These are phyloP conservation scores for Petaurus breviceps DNA, from an alignment of 2,113 vertebrate genomes.

Conservation along the genomic window DNA sequence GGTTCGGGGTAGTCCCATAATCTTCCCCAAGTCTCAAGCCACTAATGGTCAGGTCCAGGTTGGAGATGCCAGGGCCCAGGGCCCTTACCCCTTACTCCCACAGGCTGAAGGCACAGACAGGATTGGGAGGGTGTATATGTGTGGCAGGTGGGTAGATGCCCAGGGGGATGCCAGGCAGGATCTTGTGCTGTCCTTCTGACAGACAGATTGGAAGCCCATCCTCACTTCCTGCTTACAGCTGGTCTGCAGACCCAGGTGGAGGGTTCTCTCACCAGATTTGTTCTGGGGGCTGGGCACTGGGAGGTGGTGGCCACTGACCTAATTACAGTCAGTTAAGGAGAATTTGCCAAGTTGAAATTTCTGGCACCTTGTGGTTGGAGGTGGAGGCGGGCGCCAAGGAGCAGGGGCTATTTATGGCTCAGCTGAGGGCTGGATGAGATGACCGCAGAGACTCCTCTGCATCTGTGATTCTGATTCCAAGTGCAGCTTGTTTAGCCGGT, in stretches of 20 bases:
- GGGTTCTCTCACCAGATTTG: background rate
- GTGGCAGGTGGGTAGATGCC: background rate
- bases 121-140: too few relatives aligned
- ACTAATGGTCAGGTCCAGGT: background rate
- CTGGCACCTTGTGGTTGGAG: fast-evolving
- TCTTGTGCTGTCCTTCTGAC: background rate
- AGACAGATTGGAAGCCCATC: background rate
- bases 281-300: background rate
- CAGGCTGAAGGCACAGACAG: background rate
- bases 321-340: background rate
- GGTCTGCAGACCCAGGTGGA: background rate
- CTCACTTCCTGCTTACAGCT: background rate
- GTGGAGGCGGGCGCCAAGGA: background rate
- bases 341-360: background rate
- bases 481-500: background rate
- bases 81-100: background rate
- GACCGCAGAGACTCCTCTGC: background rate
- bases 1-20: background rate
- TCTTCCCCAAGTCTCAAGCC: background rate
- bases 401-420: background rate
- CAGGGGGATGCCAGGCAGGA: background rate
- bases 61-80: background rate
- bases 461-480: background rate
- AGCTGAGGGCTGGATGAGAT: background rate
- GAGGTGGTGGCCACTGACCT: too few relatives aligned